Evolutionary conservation across 2,113 vertebrate species (phyloP), one percentile per base, ranked within the genome.

Genomic region (Budorcas taxicolor): DNA sequence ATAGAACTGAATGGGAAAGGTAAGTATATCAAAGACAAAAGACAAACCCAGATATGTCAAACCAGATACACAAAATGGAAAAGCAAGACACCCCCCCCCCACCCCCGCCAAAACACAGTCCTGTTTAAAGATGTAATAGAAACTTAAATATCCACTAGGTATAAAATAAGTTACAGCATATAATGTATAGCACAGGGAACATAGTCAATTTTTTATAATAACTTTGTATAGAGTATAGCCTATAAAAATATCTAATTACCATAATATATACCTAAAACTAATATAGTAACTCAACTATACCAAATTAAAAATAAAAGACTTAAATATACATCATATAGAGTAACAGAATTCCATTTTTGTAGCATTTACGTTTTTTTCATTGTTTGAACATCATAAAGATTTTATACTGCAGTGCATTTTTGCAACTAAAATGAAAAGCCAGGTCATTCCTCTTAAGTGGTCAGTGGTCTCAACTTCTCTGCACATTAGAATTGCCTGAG

Each of bases 41-140:
- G 53, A 57, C 36, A 58, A 85, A 58, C 33, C 33, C 50, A 83
- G 81, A 14, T 57, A 29, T 15, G n/a, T 84, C 53, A 40, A 29
- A 36, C 4, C 53, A 57, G 52, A 57, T 43, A 43, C 25, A 40
- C 82, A 58, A 43, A 43, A 29, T 11, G 53, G 53, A 11, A 58
- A 85, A 58, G 33, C 14, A 58, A 58, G 40, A 40, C 23, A 40
- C 1, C 0, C n/a, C 13, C 19, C 10, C 19, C 19, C 27, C 23
- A 40, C 1, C 0, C n/a, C 13, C 19, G 6, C 19, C 19, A 23
- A 57, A 36, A 57, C 23, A 29, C 53, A 43, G 14, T 43, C 19
- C 52, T 84, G 25, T 57, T 84, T 23, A 57, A 53, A 84, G 82
- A 40, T 2, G 25, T 3, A 57, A 57, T 29, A 43, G 55, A 84